Percentiles rank a stretch among this genome's conserved stretches.
Conservation (phyloP, 2,113 vertebrate species). For the Malaclemys terrapin region DNA sequence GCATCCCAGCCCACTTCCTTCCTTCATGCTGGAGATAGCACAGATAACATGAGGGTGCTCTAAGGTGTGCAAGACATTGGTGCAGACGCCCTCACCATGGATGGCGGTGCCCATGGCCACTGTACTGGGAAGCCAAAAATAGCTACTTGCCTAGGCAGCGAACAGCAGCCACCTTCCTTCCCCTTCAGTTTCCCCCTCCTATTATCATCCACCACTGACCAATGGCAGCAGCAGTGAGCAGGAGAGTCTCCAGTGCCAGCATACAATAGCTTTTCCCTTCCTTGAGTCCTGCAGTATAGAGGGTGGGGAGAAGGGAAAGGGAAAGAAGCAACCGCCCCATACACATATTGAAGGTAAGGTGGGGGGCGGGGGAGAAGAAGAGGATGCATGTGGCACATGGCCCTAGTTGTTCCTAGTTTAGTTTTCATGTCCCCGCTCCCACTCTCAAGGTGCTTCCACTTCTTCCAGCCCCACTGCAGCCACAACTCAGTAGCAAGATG, state of each 20-base stretch:
- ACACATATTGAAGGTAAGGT: not conserved
- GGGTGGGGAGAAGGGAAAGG: not conserved
- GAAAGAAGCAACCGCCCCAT: not conserved
- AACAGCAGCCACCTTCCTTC: not conserved
- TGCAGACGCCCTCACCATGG: not conserved
- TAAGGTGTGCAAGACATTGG: not conserved
- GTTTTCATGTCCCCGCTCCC: not conserved
- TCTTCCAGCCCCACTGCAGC: not conserved
- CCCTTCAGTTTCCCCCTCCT: not conserved
- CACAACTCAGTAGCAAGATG: not conserved
- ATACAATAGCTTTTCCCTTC: not conserved
- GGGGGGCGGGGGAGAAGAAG: fast-evolving
- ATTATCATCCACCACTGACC: not conserved
- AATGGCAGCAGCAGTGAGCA: not conserved
- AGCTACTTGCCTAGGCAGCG: not conserved
- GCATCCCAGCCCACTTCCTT: not conserved
- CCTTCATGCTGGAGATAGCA: not conserved
- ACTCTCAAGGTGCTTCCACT: not conserved
- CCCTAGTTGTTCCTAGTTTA: not conserved
- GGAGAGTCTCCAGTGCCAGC: not conserved
- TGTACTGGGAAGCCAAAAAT: not conserved
- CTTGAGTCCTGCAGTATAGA: not conserved
- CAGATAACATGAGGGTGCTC: not conserved
- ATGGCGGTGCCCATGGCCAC: not conserved
- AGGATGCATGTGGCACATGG: too few species aligned